Evolutionary conservation across 2,888 invertebrate species (phyloP), one percentile per base, ranked within the genome.

Genomic region (Polyommatus icarus): DNA sequence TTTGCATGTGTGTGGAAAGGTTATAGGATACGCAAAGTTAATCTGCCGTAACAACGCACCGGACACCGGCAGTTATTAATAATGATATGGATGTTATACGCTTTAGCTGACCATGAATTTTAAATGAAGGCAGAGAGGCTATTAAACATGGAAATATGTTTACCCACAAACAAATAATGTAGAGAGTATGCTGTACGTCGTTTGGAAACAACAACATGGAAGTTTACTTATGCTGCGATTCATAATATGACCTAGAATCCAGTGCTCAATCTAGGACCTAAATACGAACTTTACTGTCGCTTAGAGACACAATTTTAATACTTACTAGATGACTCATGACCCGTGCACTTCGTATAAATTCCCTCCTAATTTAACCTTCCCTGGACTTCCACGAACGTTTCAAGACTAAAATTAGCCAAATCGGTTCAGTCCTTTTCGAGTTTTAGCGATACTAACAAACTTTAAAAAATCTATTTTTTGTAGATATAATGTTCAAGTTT

Each of bases 101-200:
- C 67, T 67, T 67, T 29, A 67, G 67, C 67, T 67, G 67, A 67
- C 67, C 67, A 32, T 67, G 67, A 67, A 67, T 67, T 67, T 29
- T 6, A 67, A 67, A 67, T 32, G 67, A 67, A 29, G 15, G 67
- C 5, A 67, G 29, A 29, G 24, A 18, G 67, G 18, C 29, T 67
- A 32, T 29, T 24, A 24, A 18, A 29, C 18, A 67, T 67, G 67
- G 5, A 32, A 67, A 29, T 61, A 61, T 67, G 29, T 67, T 61
- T 61, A 61, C 12, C 24, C 4, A 61, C 20, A 20, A 24, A 54
- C 54, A 54, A 18, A 54, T 54, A 54, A 54, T 18, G 5, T 54
- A 18, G 54, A 54, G 54, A 54, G 15, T 50, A 15, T 15, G 50
- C 50, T 50, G 50, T 50, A 50, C 50, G 50, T 15, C 15, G 50